Percentiles rank a stretch among this genome's conserved stretches.
These are phyloP conservation scores for Altica lythri DNA, from an alignment of 2,888 invertebrate species.

Conservation along the genomic window DNA sequence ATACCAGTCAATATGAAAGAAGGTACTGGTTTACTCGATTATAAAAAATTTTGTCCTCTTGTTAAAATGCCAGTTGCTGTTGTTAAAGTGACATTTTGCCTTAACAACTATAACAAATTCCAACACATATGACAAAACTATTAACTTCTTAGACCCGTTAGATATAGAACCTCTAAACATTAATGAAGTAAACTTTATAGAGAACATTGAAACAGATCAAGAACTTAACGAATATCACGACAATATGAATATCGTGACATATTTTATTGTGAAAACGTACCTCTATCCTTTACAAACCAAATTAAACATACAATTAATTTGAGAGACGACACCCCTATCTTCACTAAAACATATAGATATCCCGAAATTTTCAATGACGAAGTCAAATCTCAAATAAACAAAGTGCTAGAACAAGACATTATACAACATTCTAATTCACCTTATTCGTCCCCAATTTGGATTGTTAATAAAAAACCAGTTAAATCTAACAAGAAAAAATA, in stretches of 20 bases:
- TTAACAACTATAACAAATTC: neutral
- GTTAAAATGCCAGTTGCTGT: neutral
- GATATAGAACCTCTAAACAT: neutral
- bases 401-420: slow-evolving; percentile 33
- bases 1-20: neutral
- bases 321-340: slow-evolving; percentile 28
- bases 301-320: slow-evolving; percentile 36
- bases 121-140: neutral
- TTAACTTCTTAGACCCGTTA: neutral
- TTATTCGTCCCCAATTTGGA: slow-evolving; percentile 34
- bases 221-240: neutral
- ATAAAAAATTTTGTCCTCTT: neutral
- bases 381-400: slow-evolving; percentile 32
- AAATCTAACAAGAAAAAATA: slow-evolving; percentile 33
- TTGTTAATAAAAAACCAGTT: slow-evolving; percentile 34
- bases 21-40: neutral
- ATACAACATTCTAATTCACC: slow-evolving; percentile 30
- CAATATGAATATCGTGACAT: slow-evolving; percentile 28
- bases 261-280: slow-evolving; percentile 25
- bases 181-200: neutral
- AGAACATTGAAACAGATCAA: neutral
- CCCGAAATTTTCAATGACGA: slow-evolving; percentile 40
- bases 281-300: slow-evolving; percentile 34
- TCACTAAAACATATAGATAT: slow-evolving; percentile 39
- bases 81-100: neutral